Conservation (phyloP, 2,797 vertebrate genomes). For the Apogon talboti region DNA sequence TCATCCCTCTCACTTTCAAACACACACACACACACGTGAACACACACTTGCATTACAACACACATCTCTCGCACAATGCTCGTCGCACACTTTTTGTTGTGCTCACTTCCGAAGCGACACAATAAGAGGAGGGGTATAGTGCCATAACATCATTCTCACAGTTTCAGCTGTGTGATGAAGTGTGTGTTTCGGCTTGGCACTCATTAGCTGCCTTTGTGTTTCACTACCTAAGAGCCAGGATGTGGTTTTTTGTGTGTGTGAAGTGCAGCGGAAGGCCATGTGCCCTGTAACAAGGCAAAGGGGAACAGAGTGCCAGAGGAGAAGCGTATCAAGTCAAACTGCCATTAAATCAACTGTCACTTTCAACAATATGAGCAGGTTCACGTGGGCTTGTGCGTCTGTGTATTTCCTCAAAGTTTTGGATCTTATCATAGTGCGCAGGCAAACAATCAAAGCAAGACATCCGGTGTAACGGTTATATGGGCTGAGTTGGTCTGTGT, state of each 20-base stretch:
- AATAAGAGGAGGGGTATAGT: neutral
- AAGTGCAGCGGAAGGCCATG: conserved; percentile 53
- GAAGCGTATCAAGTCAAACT: conserved; percentile 54
- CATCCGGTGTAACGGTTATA: conserved; percentile 40
- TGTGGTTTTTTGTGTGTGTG: conserved; percentile 45
- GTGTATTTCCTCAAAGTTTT: conserved; percentile 32
- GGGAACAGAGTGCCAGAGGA: conserved; percentile 54
- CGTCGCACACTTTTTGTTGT: neutral
- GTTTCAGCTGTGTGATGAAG: conserved; percentile 40
- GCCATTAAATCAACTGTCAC: conserved; percentile 58
- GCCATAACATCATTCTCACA: conserved; percentile 25
- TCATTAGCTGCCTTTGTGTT: conserved; percentile 67
- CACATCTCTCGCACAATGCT: conserved; percentile 3
- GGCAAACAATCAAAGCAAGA: conserved; percentile 42
- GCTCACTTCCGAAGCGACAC: conserved; percentile 30
- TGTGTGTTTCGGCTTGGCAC: conserved; percentile 34
- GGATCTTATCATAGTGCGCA: conserved; percentile 52
- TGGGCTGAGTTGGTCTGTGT: conserved; percentile 3
- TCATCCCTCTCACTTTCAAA: conserved; percentile 54
- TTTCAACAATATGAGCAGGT: conserved; percentile 54
- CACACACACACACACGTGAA: conserved; percentile 13
- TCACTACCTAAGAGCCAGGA: conserved; percentile 60
- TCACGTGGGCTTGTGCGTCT: conserved; percentile 9
- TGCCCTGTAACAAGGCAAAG: conserved; percentile 44
- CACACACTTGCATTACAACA: neutral